Conservation (phyloP, 2,113 vertebrate species). For the Stigmatopora nigra region DNA sequence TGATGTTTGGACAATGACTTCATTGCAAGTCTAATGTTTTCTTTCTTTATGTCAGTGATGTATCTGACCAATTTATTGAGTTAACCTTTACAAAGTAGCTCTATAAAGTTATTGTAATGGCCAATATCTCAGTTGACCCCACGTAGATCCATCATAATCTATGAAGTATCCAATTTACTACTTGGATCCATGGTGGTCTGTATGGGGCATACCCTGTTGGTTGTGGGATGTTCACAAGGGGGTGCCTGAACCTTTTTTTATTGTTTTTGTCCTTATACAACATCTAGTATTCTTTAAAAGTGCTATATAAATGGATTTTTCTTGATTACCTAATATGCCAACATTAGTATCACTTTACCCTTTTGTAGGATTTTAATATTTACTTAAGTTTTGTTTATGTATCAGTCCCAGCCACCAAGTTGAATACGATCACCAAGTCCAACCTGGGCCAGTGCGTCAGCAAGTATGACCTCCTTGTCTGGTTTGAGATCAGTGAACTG, state of each 20-base stretch:
- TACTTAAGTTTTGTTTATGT: background rate
- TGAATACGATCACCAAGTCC: slow-evolving; percentile 92
- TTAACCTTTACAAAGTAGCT: background rate
- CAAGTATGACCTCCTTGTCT: slow-evolving; percentile 95
- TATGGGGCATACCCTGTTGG: no score
- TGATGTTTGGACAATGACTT: background rate
- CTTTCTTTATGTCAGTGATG: background rate
- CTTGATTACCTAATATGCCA: no score
- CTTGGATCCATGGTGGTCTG: no score
- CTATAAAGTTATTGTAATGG: background rate
- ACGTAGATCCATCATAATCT: background rate
- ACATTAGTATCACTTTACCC: background rate
- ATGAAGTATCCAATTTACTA: no score
- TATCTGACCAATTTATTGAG: background rate
- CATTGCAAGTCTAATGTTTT: slow-evolving; percentile 3
- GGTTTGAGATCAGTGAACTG: slow-evolving; percentile 98
- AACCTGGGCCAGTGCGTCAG: slow-evolving; percentile 93
- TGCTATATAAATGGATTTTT: no score
- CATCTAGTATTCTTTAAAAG: background rate
- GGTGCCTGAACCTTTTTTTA: background rate
- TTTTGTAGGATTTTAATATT: background rate
- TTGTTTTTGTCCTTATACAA: background rate
- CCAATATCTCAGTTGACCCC: background rate
- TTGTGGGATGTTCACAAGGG: background rate
- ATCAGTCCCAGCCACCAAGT: slow-evolving; percentile 89